These are phyloP conservation scores for Creontiades dilutus DNA, from an alignment of 2,888 invertebrate species.

Conservation along the genomic window DNA sequence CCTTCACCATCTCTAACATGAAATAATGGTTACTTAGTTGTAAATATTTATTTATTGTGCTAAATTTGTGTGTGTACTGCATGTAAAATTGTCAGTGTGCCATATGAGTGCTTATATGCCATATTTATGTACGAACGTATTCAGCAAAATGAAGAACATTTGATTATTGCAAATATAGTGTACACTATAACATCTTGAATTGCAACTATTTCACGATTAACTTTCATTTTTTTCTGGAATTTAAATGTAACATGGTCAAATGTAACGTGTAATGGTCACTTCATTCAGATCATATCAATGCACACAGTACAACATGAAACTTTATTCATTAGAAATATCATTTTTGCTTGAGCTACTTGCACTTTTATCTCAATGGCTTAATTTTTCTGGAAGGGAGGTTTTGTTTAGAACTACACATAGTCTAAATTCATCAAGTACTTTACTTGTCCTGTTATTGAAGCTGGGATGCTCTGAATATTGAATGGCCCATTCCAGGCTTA, in stretches of 20 bases:
- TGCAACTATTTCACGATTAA: not conserved
- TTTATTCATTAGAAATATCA: not conserved
- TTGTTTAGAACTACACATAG: not conserved
- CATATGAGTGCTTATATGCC: conserved; percentile 60
- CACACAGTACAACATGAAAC: conserved; percentile 13
- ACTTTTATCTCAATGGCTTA: conserved; percentile 29
- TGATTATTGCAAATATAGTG: not conserved
- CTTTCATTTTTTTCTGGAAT: not conserved
- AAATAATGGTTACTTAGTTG: conserved; percentile 63
- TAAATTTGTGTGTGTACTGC: conserved; percentile 72
- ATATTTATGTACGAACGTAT: conserved; percentile 33
- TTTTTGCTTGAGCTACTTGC: conserved; percentile 57
- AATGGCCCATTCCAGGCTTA: conserved; percentile 37
- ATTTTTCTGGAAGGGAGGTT: conserved; percentile 37
- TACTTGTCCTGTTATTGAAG: conserved; percentile 23
- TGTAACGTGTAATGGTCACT: not conserved
- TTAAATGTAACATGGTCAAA: not conserved
- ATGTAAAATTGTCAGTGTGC: conserved; percentile 72
- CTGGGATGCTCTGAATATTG: conserved; percentile 41
- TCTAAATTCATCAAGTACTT: not conserved
- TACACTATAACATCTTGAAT: not conserved
- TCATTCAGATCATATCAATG: conserved; percentile 9
- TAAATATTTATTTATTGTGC: conserved; percentile 72
- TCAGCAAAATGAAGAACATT: conserved; percentile 15
- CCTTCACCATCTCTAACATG: conserved; percentile 31